phyloP scores from a whole-genome alignment of 2,888 invertebrate genomes.

The Melanargia galathea region DNA sequence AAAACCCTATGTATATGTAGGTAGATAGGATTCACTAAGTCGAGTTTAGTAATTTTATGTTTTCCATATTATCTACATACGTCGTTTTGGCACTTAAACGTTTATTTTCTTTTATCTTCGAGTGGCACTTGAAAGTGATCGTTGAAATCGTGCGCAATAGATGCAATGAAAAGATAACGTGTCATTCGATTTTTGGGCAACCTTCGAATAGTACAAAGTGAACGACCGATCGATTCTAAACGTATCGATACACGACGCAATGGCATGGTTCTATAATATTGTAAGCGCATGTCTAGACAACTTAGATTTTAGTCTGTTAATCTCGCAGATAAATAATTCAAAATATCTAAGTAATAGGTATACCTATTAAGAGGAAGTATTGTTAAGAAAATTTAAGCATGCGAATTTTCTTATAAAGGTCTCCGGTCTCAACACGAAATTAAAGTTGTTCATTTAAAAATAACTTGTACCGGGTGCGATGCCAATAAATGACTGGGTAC shows the following conservation, averaged over 20 bases:
- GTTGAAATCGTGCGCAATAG: constrained; percentile 46
- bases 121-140: constrained; percentile 49
- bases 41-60: no score
- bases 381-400: no score
- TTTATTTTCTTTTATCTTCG: constrained; percentile 28
- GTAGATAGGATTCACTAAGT: no score
- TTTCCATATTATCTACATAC: no score
- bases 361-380: no score
- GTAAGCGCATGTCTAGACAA: background rate
- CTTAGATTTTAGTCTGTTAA: background rate
- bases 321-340: background rate
- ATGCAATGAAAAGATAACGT: constrained; percentile 42
- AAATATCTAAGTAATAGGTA: no score
- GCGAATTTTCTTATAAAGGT: no score
- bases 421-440: no score
- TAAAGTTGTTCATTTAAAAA: no score
- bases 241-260: constrained; percentile 24
- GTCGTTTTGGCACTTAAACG: background rate
- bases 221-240: constrained; percentile 32
- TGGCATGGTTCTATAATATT: constrained; percentile 9
- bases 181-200: constrained; percentile 44
- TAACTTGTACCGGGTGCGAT: no score
- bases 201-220: constrained; percentile 30
- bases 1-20: no score
- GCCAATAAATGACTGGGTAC: no score